A percentile compares a stretch with the other conserved stretches of the same genome.
Evolutionary conservation across 2,888 invertebrate species (phyloP).

Genomic region (Criorhina ranunculi): DNA sequence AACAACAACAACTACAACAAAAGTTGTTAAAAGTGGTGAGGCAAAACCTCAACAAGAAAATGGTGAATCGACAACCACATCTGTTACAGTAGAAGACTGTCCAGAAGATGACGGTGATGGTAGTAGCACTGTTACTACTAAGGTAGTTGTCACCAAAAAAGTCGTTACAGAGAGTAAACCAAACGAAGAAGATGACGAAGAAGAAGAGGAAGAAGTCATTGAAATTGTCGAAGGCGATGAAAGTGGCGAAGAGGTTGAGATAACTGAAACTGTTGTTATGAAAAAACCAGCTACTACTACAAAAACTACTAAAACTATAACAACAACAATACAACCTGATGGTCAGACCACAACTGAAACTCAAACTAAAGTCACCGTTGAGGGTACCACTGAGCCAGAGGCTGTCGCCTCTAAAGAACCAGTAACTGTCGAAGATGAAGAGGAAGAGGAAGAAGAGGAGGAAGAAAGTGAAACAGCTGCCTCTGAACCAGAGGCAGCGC

Average conservation of each 20-base stretch:
- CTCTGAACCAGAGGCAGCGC: constrained; percentile 9
- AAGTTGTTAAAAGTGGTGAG: constrained; percentile 34
- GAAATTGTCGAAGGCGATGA: constrained; percentile 60
- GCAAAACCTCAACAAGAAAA: constrained; percentile 28
- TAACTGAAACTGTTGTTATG: constrained; percentile 39
- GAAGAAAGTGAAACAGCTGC: constrained; percentile 17
- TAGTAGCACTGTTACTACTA: constrained; percentile 15
- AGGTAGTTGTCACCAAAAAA: constrained; percentile 29
- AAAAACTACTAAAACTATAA: constrained; percentile 44
- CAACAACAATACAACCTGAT: constrained; percentile 37
- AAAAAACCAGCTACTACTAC: constrained; percentile 31
- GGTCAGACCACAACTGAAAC: constrained; percentile 35
- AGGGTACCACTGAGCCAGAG: constrained; percentile 11
- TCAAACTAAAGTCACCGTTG: constrained; percentile 31
- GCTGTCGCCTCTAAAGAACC: background rate
- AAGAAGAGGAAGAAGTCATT: constrained; percentile 34
- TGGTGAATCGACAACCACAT: constrained; percentile 18
- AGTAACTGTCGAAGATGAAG: constrained; percentile 10
- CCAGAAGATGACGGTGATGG: constrained; percentile 35
- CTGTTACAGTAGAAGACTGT: constrained; percentile 49
- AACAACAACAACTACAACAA: constrained; percentile 43
- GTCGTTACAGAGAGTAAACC: constrained; percentile 10
- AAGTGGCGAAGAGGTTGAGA: constrained; percentile 54
- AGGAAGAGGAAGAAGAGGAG: constrained; percentile 9
- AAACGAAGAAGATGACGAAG: background rate